A percentile compares a stretch with the other conserved stretches of the same genome.
Conservation (phyloP, 30 jellyfish, hydroid and myxozoan genomes). For the Nemopilema nomurai region DNA sequence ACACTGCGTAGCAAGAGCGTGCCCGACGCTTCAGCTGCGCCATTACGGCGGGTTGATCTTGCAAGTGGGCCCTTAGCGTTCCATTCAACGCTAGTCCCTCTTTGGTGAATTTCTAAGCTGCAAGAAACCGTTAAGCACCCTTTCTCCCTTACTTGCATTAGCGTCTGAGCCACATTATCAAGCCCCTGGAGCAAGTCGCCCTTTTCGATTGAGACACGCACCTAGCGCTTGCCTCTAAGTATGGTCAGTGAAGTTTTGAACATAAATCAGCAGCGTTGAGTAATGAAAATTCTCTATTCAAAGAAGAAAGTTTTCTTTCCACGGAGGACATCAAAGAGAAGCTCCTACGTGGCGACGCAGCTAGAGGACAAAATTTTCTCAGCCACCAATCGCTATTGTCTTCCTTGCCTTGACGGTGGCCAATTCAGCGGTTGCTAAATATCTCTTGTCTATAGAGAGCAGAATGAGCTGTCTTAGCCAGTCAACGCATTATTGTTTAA, state of each 20-base stretch:
- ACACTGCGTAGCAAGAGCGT: too few relatives aligned
- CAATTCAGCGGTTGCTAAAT: slow-evolving; percentile 45
- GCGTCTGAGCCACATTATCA: background rate
- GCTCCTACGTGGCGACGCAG: background rate
- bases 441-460: slow-evolving; percentile 6
- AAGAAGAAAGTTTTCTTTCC: background rate
- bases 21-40: too few relatives aligned
- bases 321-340: background rate
- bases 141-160: background rate
- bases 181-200: too few relatives aligned
- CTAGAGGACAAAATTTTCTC: background rate
- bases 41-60: too few relatives aligned
- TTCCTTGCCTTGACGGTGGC: background rate
- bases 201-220: too few relatives aligned
- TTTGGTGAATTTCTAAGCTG: background rate
- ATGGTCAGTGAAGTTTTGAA: too few relatives aligned
- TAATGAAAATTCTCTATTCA: background rate
- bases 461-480: slow-evolving; percentile 36
- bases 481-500: background rate
- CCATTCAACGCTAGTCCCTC: background rate
- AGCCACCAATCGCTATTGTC: slow-evolving; percentile 4
- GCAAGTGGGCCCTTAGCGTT: too few relatives aligned
- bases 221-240: too few relatives aligned
- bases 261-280: too few relatives aligned
- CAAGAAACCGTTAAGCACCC: background rate